Evolutionary conservation across 2,113 vertebrate genomes (phyloP).

Genomic region (human (Homo sapiens)): GRCh38 chr1:192297501-192298000

Average conservation of each 20-base stretch:
- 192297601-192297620: not conserved
- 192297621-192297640: not conserved
- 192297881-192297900: conserved; percentile 77
- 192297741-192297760: conserved; percentile 10
- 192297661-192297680: not conserved
- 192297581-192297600: not conserved
- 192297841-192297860: conserved; percentile 66
- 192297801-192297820: conserved; percentile 38
- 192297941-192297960: conserved; percentile 53
- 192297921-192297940: conserved; percentile 71
- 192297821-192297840: conserved; percentile 49
- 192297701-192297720: not conserved
- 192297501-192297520: not conserved
- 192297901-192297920: conserved; percentile 76
- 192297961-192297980: conserved; percentile 61
- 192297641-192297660: not conserved
- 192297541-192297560: not conserved
- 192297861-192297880: conserved; percentile 45
- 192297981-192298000: conserved; percentile 58
- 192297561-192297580: not conserved
- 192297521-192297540: not conserved
- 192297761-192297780: not conserved
- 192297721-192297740: conserved; percentile 9
- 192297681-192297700: not conserved
- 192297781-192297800: conserved; percentile 59